phyloP scores from a whole-genome alignment of 2,888 invertebrate genomes.

The Phengaris alcon region DNA sequence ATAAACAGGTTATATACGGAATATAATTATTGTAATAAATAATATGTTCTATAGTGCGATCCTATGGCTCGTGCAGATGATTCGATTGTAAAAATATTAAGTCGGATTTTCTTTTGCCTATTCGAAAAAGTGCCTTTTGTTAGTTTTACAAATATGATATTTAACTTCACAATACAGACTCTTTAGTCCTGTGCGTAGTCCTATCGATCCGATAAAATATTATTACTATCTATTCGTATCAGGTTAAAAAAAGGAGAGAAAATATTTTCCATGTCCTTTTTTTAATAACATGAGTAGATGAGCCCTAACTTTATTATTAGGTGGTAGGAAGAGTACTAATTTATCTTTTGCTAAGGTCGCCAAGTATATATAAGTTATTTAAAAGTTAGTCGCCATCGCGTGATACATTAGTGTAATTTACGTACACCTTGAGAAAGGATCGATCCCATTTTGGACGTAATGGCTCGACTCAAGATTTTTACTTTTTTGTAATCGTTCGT shows the following conservation, averaged over 20 bases:
- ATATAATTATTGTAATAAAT: background rate
- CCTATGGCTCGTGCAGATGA: background rate
- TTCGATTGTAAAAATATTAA: background rate
- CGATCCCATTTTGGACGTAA: background rate
- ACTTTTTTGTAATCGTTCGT: background rate
- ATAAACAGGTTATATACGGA: constrained; percentile 4
- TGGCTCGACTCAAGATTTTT: background rate
- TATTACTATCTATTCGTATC: no score
- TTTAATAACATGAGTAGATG: background rate
- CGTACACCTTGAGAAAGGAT: constrained; percentile 14
- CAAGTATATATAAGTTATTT: constrained; percentile 1
- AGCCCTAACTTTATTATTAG: background rate
- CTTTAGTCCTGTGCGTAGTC: background rate
- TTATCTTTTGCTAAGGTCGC: background rate
- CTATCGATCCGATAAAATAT: no score
- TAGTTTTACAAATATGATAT: no score
- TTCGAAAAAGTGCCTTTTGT: background rate
- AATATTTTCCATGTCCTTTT: background rate
- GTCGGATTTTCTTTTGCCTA: background rate
- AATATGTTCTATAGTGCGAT: background rate
- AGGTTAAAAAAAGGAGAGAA: no score
- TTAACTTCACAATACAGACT: background rate
- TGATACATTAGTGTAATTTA: constrained; percentile 15
- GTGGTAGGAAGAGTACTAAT: background rate
- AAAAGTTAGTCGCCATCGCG: constrained; percentile 12